Conservation (phyloP, 2,113 vertebrate species). For the Irena cyanogastra region DNA sequence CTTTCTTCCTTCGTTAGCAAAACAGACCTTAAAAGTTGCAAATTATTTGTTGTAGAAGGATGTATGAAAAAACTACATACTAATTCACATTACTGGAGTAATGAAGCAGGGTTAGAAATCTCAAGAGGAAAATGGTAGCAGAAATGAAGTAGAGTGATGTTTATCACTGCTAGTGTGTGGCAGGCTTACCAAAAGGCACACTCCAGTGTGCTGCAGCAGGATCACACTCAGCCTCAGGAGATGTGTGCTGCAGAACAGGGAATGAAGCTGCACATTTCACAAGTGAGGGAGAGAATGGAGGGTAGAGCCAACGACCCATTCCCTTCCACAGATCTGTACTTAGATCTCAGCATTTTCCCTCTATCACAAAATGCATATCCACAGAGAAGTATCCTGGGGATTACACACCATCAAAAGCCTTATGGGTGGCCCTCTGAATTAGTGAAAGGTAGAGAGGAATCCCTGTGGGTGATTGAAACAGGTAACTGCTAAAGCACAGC, state of each 20-base stretch:
- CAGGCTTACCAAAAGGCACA: not conserved
- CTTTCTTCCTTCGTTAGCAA: not conserved
- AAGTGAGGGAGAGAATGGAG: not conserved
- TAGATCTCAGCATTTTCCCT: not conserved
- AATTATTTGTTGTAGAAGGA: not conserved
- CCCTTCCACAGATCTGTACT: not conserved
- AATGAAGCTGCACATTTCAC: not conserved
- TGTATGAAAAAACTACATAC: not conserved
- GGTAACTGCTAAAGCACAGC: not conserved
- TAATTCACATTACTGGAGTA: not conserved
- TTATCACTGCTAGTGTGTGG: not conserved
- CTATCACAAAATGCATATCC: not conserved
- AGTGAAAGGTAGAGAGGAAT: not conserved
- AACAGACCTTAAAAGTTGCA: not conserved
- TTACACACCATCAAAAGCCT: not conserved
- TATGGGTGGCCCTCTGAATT: not conserved
- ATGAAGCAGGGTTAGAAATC: not conserved
- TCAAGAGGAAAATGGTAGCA: not conserved
- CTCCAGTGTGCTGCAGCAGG: not conserved
- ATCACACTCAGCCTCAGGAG: not conserved
- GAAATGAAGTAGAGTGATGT: not conserved
- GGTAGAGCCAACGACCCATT: not conserved
- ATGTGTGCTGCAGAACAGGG: not conserved
- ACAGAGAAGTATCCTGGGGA: not conserved
- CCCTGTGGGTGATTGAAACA: not conserved